Percentiles rank a stretch among this genome's conserved stretches.
phyloP scores from a whole-genome alignment of 2,888 invertebrate genomes.

The Zaprionus lineosus region DNA sequence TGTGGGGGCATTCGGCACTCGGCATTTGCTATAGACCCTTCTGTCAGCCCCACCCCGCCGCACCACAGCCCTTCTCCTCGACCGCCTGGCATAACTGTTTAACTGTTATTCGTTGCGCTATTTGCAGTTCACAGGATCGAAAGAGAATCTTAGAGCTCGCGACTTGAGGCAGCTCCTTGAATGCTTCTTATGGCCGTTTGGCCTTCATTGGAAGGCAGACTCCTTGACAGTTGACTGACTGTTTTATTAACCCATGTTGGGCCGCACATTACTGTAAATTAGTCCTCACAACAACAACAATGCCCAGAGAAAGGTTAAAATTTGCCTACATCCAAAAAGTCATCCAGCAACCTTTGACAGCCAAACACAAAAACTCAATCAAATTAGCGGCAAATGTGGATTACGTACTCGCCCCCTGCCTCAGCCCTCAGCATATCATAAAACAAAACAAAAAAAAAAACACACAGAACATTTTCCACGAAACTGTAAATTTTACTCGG shows the following conservation, averaged over 20 bases:
- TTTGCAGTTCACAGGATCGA: background rate
- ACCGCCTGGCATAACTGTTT: background rate
- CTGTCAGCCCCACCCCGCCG: too few relatives aligned
- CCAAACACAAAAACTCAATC: conserved; percentile 73
- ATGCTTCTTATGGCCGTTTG: background rate
- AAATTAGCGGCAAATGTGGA: conserved; percentile 53
- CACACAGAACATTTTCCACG: conserved; percentile 19
- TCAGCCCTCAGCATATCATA: too few relatives aligned
- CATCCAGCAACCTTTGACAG: conserved; percentile 42
- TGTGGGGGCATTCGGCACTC: background rate
- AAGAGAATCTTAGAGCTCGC: too few relatives aligned
- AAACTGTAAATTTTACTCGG: conserved; percentile 52
- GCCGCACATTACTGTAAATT: conserved; percentile 27
- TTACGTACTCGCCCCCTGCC: conserved; percentile 18
- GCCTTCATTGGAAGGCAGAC: background rate
- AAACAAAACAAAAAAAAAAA: conserved; percentile 2
- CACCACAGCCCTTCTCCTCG: background rate
- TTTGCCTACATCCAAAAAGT: conserved; percentile 12
- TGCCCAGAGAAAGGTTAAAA: conserved; percentile 12
- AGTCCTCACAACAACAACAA: background rate
- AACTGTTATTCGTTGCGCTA: background rate
- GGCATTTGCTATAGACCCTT: background rate
- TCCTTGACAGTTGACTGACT: conserved; percentile 47
- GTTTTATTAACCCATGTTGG: conserved; percentile 46
- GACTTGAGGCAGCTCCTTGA: too few relatives aligned